Percentiles rank a stretch among this genome's conserved stretches.
phyloP scores from a whole-genome alignment of 2,797 vertebrate species.

The Dendrocincla fuliginosa region DNA sequence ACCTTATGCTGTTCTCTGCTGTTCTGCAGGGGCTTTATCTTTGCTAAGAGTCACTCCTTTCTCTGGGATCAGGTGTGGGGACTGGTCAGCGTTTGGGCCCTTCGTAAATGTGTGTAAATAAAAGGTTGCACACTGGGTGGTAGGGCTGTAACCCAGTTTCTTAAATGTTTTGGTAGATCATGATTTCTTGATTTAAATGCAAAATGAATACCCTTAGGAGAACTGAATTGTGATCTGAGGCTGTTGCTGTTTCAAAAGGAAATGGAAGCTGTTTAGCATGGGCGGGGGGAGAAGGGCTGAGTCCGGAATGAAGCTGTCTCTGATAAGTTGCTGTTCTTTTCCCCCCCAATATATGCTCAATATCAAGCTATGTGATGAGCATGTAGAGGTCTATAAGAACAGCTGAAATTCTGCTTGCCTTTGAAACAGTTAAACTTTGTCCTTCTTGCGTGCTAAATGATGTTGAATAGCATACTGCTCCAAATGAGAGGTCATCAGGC shows the following conservation, averaged over 20 bases:
- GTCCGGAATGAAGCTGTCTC: background rate
- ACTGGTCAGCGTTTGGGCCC: background rate
- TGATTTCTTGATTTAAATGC: background rate
- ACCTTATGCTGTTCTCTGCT: background rate
- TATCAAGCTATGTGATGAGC: background rate
- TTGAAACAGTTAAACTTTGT: background rate
- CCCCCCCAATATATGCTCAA: background rate
- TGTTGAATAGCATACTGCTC: background rate
- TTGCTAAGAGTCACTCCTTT: background rate
- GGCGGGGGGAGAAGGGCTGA: background rate
- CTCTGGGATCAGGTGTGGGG: background rate
- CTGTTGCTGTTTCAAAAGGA: background rate
- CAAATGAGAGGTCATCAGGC: conserved; percentile 4
- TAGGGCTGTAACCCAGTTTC: background rate
- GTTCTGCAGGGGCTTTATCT: background rate
- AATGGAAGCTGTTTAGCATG: background rate
- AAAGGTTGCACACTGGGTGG: background rate
- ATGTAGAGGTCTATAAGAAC: background rate
- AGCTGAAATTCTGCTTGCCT: background rate
- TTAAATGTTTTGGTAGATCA: background rate
- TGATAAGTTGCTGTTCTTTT: background rate
- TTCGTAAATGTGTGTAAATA: background rate
- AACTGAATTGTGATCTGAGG: background rate
- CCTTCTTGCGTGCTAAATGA: background rate
- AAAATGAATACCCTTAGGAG: background rate